A percentile compares a stretch with the other conserved stretches of the same genome.
Evolutionary conservation across 2,113 vertebrate genomes (phyloP).

Genomic region (Haplotaxodon microlepis): DNA sequence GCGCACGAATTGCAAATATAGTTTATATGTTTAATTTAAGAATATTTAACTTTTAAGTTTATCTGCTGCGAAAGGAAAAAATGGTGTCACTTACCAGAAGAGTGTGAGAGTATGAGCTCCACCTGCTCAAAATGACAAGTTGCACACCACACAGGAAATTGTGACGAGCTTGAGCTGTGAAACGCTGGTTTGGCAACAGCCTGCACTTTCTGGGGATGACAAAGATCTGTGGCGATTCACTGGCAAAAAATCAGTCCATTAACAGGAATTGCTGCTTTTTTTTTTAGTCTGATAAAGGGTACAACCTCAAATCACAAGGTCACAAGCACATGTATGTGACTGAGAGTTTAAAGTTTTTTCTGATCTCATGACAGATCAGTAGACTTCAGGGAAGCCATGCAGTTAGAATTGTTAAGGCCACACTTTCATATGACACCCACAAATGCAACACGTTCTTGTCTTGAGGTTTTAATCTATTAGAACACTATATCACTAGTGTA

Average conservation of each 20-base stretch:
- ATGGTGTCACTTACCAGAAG: conserved; percentile 56
- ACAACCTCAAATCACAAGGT: neutral
- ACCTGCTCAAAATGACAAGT: conserved; percentile 34
- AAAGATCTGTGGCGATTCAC: conserved; percentile 26
- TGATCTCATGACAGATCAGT: neutral
- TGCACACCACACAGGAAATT: conserved; percentile 69
- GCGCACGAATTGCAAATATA: neutral
- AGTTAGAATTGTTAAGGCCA: neutral
- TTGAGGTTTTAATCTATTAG: neutral
- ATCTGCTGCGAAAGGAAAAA: neutral
- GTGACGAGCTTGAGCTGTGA: conserved; percentile 43
- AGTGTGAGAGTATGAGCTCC: conserved; percentile 18
- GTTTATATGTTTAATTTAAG: neutral
- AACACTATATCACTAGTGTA: neutral
- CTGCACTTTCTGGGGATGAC: conserved; percentile 43
- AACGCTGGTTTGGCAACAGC: conserved; percentile 12
- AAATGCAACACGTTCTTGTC: neutral
- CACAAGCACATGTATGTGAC: neutral
- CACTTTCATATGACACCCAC: neutral
- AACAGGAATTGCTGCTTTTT: neutral
- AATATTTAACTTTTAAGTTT: neutral
- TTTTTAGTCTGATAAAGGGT: neutral
- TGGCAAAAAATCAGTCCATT: neutral
- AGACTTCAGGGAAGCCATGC: neutral
- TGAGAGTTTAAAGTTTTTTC: neutral